These are phyloP conservation scores for Clamator glandarius DNA, from an alignment of 2,797 vertebrate genomes.

Conservation along the genomic window DNA sequence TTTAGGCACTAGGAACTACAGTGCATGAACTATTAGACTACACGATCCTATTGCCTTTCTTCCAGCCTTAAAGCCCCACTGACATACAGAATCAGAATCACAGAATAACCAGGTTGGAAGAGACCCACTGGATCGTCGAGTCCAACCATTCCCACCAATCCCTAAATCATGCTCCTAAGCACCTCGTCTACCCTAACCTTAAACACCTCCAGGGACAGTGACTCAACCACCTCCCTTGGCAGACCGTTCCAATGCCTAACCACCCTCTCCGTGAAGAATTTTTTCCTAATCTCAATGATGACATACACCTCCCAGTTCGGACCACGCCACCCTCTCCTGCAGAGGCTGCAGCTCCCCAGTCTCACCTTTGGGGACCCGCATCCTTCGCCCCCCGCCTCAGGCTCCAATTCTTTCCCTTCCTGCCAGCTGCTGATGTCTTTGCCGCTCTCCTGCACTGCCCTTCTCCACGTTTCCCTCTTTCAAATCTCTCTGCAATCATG, in stretches of 20 bases:
- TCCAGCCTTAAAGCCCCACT: background rate
- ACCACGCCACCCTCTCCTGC: background rate
- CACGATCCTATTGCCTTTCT: background rate
- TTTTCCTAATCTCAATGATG: no score
- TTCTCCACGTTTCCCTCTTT: slow-evolving; percentile 5
- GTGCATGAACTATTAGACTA: background rate
- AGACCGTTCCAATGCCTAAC: no score
- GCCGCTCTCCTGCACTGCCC: background rate
- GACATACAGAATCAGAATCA: no score
- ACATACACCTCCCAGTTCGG: background rate
- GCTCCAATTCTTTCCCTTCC: background rate
- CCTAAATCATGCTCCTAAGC: no score
- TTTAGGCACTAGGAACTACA: background rate
- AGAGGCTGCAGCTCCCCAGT: background rate
- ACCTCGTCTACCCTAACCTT: no score
- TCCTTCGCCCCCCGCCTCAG: background rate
- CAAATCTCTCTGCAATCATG: slow-evolving; percentile 24
- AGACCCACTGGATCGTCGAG: no score
- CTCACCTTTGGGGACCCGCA: rapidly evolving
- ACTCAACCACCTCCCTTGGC: no score
- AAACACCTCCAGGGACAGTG: no score
- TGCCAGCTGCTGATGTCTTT: background rate
- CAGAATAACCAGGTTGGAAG: no score
- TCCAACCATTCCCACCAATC: no score
- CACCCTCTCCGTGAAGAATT: no score